Evolutionary conservation across 2,113 vertebrate genomes (phyloP), one percentile per base, ranked within the genome.

Genomic region (Gobius niger): DNA sequence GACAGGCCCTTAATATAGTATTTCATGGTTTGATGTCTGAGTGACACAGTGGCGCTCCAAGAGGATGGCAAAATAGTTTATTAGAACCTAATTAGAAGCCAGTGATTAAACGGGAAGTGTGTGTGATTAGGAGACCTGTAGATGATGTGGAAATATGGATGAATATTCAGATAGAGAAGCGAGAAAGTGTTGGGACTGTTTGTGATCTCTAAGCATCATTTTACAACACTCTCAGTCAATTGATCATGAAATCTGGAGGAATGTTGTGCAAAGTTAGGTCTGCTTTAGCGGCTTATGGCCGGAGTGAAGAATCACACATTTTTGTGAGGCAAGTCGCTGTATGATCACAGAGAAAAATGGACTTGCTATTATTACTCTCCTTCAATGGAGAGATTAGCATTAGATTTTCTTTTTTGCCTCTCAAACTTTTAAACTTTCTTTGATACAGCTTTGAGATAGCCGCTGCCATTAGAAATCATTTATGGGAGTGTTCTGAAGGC

Each of bases 31-130:
- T 89, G 89, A 90, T 89, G 83, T 91, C 85, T 90, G 89, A 93
- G 90, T 91, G 92, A 93, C 91, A 90, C 77, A 72, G 76, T 74
- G 80, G 79, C 73, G 52, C 83, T 86, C 65, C 62, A 87, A 88
- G 88, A 92, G 87, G 87, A 90, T 88, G 84, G 82, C 83, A 88
- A 90, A 92, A 89, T 87, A 86, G 82, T 90, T 91, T 93, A 92
- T 92, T 93, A 93, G 90, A 90, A 89, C 82, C 77, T 92, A 93
- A 94, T 93, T 91, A 93, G 83, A 92, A 82, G 81, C 70, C 83
- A 88, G 88, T 91, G 90, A 93, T 93, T 93, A 93, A 92, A 92
- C 88, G 86, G 90, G 91, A 92, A 90, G 91, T 92, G 91, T 89
- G 84, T 92, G 88, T 92, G 91, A 93, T 93, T 92, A 91, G 85